phyloP scores from a whole-genome alignment of 1,140 invertebrate species.

The Drosophila miranda region DNA sequence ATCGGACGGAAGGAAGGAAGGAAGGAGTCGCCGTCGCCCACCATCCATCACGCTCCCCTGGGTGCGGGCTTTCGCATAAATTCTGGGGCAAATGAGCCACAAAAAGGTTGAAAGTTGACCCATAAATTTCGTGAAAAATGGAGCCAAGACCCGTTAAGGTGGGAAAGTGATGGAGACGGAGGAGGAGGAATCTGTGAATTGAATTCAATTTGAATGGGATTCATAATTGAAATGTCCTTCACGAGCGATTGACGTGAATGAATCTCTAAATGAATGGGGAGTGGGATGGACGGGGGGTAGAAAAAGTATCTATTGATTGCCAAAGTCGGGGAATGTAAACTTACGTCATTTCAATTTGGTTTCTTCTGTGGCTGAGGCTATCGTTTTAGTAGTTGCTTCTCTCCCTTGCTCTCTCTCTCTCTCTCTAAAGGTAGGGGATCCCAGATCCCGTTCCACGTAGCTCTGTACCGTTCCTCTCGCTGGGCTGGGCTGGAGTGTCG shows the following conservation, averaged over 20 bases:
- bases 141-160: slow-evolving; percentile 21
- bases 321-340: slow-evolving; percentile 36
- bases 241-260: slow-evolving; percentile 42
- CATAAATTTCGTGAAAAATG: slow-evolving; percentile 34
- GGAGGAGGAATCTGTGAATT: slow-evolving; percentile 46
- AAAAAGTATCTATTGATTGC: slow-evolving; percentile 30
- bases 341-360: slow-evolving; percentile 70
- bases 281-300: neutral
- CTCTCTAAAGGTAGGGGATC: slow-evolving; percentile 32
- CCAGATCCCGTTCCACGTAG: neutral
- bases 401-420: slow-evolving; percentile 6
- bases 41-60: slow-evolving; percentile 18
- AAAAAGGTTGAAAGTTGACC: slow-evolving; percentile 36
- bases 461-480: neutral
- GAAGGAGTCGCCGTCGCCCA: slow-evolving; percentile 13
- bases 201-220: slow-evolving; percentile 69
- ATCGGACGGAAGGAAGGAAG: too few species aligned
- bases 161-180: slow-evolving; percentile 22
- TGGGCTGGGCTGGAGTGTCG: too few species aligned
- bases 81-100: slow-evolving; percentile 24
- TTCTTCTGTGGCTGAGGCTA: slow-evolving; percentile 16
- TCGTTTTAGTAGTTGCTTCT: slow-evolving; percentile 28
- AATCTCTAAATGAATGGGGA: slow-evolving; percentile 22
- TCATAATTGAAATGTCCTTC: slow-evolving; percentile 78
- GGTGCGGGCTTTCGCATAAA: slow-evolving; percentile 40